Evolutionary conservation across 2,888 invertebrate species (phyloP).

Genomic region (Notodonta ziczac): DNA sequence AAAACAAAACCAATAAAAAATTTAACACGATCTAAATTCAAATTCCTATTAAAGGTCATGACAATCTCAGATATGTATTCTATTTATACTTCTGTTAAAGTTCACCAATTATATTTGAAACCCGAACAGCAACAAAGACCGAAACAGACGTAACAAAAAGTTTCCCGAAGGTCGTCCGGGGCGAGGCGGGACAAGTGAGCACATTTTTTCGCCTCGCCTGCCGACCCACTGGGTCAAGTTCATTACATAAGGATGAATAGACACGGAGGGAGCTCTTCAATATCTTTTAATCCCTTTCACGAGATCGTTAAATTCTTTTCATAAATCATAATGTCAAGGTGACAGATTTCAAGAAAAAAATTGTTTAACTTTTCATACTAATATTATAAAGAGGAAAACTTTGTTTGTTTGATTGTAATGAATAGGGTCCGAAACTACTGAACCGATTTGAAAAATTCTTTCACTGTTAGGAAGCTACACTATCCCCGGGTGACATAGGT

Average conservation of each 20-base stretch:
- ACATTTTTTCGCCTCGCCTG: constrained; percentile 40
- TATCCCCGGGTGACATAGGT: too few relatives aligned
- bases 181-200: constrained; percentile 45
- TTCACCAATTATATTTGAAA: constrained; percentile 7
- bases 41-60: neutral
- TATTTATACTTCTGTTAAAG: constrained; percentile 5
- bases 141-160: constrained; percentile 50
- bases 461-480: too few relatives aligned
- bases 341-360: neutral
- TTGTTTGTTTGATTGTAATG: too few relatives aligned
- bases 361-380: neutral
- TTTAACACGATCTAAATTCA: too few relatives aligned
- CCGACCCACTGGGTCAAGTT: constrained; percentile 69
- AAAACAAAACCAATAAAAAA: too few relatives aligned
- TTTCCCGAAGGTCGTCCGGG: constrained; percentile 55
- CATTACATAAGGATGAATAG: constrained; percentile 61
- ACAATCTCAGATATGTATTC: too few relatives aligned
- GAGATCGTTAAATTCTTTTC: neutral
- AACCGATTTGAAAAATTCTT: too few relatives aligned
- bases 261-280: constrained; percentile 24
- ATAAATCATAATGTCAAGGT: neutral
- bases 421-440: too few relatives aligned
- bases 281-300: neutral
- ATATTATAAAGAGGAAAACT: too few relatives aligned
- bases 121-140: constrained; percentile 25